Base-by-base conservation (phyloP, 2,888 invertebrate species). In the Stenichneumon culpator region DNA sequence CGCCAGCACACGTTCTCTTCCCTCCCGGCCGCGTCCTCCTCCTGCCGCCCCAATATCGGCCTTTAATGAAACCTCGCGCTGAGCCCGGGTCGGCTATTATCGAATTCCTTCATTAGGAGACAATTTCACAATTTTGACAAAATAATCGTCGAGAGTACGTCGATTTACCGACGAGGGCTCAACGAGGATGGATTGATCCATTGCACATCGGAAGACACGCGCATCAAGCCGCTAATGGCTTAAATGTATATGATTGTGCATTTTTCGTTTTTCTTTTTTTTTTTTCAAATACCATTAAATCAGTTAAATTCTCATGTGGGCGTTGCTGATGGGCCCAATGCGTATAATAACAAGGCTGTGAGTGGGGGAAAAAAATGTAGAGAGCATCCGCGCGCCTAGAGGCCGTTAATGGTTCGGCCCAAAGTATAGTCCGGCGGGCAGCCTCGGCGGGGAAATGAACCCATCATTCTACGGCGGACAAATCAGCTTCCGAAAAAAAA, bases 1-100 rank as follows among this genome's bases (percentile, higher is more conserved):
- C 87, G 79, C 86, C 68, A 36, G 69, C 83, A 82, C 87, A 79
- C 86, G 83, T 82, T 84, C 79, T 65, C 60, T 47, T 69, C 67
- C 50, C 72, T 36, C 32, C 77, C 54, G 7, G 22, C 4, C 16
- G 16, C 69, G 72, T 52, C 69, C 74, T 39, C 39, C 14, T 3
- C 14, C 44, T 0, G 16, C 16, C 14, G 16, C 44, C 44, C 77
- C 77, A 77, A 85, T 85, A 85, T 82, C 79, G 57, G 74, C 32
- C 85, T 82, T 70, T 82, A 75, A 85, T 79, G 85, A 85, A 85
- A 79, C 75, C 72, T 60, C 73, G 52, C 60, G 52, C 52, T 39
- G 47, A 36, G 67, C 11, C 52, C 19, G 50, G 50, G 5, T 57
- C 70, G 44, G 22, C 78, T 73, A 81, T 81, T 84, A 74, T 82